These are phyloP conservation scores for Dichetophora obliterata DNA, from an alignment of 2,888 invertebrate genomes.

Conservation along the genomic window DNA sequence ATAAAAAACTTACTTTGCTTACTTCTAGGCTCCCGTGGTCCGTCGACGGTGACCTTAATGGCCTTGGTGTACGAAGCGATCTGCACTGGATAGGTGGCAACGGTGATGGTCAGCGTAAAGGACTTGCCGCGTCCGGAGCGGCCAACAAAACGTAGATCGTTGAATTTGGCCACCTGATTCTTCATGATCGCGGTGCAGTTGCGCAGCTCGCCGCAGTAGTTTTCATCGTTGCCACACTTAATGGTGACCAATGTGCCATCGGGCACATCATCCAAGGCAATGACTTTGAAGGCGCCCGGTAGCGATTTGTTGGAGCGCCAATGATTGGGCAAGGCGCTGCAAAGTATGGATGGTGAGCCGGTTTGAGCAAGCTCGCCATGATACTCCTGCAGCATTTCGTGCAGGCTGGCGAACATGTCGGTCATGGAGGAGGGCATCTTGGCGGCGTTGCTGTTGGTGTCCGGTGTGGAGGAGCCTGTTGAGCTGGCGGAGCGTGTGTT, in stretches of 20 bases:
- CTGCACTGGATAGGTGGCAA: conserved; percentile 80
- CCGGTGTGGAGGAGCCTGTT: conserved; percentile 54
- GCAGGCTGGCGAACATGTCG: conserved; percentile 81
- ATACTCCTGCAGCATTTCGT: conserved; percentile 86
- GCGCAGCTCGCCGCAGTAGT: conserved; percentile 93
- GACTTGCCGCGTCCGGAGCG: conserved; percentile 97
- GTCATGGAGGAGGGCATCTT: conserved; percentile 76
- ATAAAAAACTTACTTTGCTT: conserved; percentile 89
- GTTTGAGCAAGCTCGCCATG: conserved; percentile 95
- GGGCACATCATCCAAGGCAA: conserved; percentile 91
- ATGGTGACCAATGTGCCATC: conserved; percentile 96
- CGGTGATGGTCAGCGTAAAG: conserved; percentile 94
- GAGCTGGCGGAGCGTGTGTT: conserved; percentile 49
- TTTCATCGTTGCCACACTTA: conserved; percentile 97
- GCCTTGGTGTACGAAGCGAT: conserved; percentile 95
- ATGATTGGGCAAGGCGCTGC: conserved; percentile 93
- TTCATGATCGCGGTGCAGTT: conserved; percentile 96
- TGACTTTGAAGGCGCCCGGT: conserved; percentile 96
- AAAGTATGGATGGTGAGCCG: conserved; percentile 94
- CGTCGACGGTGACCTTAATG: conserved; percentile 99
- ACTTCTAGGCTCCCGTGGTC: conserved; percentile 96
- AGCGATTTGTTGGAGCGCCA: conserved; percentile 98
- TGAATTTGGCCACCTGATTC: conserved; percentile 98
- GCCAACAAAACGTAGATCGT: conserved; percentile 97
- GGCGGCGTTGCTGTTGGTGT: conserved; percentile 57